Evolutionary conservation across 2,113 vertebrate genomes (phyloP).

Genomic region (Rhinoderma darwinii): DNA sequence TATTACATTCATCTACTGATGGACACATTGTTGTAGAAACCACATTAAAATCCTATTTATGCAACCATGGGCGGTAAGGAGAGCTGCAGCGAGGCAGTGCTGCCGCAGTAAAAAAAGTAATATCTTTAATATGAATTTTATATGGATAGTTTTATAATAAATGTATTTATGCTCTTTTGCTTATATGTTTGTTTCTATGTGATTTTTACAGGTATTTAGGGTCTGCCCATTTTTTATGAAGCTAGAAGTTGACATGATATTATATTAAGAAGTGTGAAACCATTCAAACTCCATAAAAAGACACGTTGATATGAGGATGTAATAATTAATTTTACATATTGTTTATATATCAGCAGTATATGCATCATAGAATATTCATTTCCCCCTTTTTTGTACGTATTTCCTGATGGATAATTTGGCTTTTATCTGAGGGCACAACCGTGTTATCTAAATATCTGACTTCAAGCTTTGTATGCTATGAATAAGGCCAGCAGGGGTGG

Average conservation of each 20-base stretch:
- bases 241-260: neutral
- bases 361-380: constrained; percentile 51
- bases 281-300: neutral
- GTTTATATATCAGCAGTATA: constrained; percentile 15
- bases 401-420: constrained; percentile 45
- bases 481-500: constrained; percentile 1
- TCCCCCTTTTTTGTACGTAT: constrained; percentile 22
- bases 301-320: neutral
- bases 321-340: neutral
- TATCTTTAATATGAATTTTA: no score
- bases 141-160: no score
- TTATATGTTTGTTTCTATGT: no score
- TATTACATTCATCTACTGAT: no score
- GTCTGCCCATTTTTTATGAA: neutral
- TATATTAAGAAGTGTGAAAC: neutral
- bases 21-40: no score
- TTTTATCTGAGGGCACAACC: constrained; percentile 52
- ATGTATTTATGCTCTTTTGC: no score
- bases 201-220: no score
- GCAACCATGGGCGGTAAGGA: no score
- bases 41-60: no score
- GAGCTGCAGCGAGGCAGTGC: no score
- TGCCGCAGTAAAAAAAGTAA: no score
- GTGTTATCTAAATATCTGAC: constrained; percentile 41
- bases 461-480: constrained; percentile 12